phyloP scores from a whole-genome alignment of 2,888 invertebrate genomes.

The Acronicta alni region DNA sequence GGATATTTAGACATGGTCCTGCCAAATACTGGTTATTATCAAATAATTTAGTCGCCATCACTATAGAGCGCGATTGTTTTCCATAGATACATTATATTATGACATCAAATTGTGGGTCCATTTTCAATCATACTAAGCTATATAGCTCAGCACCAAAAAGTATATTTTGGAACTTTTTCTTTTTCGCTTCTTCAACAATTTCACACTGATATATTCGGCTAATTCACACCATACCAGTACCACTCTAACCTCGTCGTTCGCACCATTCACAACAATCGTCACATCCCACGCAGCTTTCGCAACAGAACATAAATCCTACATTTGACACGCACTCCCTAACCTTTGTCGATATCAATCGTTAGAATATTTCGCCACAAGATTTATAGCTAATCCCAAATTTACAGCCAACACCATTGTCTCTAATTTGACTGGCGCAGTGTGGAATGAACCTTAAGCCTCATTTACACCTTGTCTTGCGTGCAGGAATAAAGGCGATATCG shows the following conservation, averaged over 20 bases:
- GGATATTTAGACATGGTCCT: no score
- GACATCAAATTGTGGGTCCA: not conserved
- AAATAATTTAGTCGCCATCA: no score
- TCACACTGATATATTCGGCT: conserved; percentile 2
- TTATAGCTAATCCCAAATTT: conserved; percentile 50
- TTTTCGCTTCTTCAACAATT: no score
- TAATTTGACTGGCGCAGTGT: conserved; percentile 48
- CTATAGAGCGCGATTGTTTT: no score
- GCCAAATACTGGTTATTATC: no score
- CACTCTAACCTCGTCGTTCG: conserved; percentile 38
- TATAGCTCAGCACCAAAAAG: no score
- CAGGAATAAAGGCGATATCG: no score
- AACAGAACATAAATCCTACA: conserved; percentile 61
- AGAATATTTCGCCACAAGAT: conserved; percentile 54
- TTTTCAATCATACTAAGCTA: no score
- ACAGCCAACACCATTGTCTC: conserved; percentile 50
- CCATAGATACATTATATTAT: no score
- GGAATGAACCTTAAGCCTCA: conserved; percentile 22
- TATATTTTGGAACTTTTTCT: no score
- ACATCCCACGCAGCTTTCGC: conserved; percentile 62
- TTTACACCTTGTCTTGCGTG: conserved; percentile 5
- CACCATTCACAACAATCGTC: conserved; percentile 51
- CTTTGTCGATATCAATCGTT: conserved; percentile 61
- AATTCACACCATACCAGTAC: conserved; percentile 18
- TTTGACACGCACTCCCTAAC: conserved; percentile 61